Evolutionary conservation across 2,888 invertebrate genomes (phyloP), one percentile per base, ranked within the genome.

Genomic region (Phrixothrix hirtus): DNA sequence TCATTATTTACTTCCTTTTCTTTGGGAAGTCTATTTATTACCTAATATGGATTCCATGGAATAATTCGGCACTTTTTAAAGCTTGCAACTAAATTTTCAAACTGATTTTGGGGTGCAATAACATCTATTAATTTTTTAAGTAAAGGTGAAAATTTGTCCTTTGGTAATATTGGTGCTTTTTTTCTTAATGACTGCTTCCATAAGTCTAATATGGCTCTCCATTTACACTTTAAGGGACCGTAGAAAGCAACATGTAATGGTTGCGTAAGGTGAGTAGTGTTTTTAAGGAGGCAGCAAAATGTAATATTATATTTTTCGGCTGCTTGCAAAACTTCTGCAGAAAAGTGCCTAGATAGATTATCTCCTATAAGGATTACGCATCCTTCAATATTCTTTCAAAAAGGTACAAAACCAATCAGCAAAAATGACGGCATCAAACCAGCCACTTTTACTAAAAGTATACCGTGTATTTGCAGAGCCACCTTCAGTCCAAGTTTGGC

Each of bases 361-460:
- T 14, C n/a, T 14, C 12, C 34, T 3, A 34, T 12, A 34, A 12
- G 9, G 3, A 14, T 10, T 2, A 9, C n/a, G n/a, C 7, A 3
- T 9, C 15, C 15, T 15, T 34, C 15, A 7, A 1, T 34, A 2
- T 15, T 10, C 7, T 14, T 4, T n/a, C n/a, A n/a, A n/a, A n/a
- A n/a, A 9, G 34, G 34, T 1, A 34, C n/a, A 34, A 10, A 34
- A 34, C 34, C 34, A 34, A n/a, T 34, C 34, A 16, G 15, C n/a
- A n/a, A n/a, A n/a, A n/a, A n/a, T n/a, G n/a, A n/a, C n/a, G n/a
- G n/a, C n/a, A n/a, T n/a, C n/a, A n/a, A n/a, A n/a, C n/a, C n/a
- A n/a, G n/a, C n/a, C 34, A n/a, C 34, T 34, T 34, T 34, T 34
- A 5, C 15, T 13, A 4, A 10, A 2, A 13, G 10, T 32, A 9